Conservation (phyloP, 2,888 invertebrate genomes). For the Arge pagana region DNA sequence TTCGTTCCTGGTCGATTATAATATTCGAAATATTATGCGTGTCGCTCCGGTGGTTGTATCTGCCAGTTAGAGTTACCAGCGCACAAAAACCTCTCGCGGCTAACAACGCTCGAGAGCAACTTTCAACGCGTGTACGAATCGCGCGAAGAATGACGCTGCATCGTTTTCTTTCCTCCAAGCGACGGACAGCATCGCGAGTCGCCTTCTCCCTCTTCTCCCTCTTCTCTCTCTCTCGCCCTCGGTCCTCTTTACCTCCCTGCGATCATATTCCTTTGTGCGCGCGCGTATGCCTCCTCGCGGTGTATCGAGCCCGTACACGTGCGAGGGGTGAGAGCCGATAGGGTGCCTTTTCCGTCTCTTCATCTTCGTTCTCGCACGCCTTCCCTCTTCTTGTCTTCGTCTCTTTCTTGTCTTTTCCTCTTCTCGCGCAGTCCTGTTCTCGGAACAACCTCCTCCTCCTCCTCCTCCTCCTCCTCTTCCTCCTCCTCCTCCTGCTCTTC, state of each 20-base stretch:
- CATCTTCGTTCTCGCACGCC: conserved; percentile 2
- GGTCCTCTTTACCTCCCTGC: too few relatives aligned
- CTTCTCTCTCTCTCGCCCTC: background rate
- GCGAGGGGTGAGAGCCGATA: conserved; percentile 22
- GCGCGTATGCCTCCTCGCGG: background rate
- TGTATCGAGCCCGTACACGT: background rate
- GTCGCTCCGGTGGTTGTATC: conserved; percentile 1
- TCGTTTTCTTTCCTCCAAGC: conserved; percentile 30
- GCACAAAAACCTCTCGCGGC: background rate
- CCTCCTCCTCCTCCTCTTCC: conserved; percentile 2
- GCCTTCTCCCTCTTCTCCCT: background rate
- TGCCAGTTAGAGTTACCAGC: too few relatives aligned
- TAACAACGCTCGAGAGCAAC: conserved; percentile 4
- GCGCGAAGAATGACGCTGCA: conserved; percentile 51
- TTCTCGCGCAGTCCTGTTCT: too few relatives aligned
- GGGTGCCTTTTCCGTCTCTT: conserved; percentile 21
- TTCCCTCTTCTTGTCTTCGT: conserved; percentile 1
- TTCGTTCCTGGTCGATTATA: conserved; percentile 31
- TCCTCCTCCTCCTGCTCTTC: too few relatives aligned
- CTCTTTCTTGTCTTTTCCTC: background rate
- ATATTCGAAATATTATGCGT: conserved; percentile 43
- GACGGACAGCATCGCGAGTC: background rate
- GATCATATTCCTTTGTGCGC: too few relatives aligned
- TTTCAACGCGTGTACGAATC: conserved; percentile 49
- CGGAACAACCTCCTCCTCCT: too few relatives aligned